phyloP scores from a whole-genome alignment of 2,113 vertebrate species.

The Theristicus caerulescens region DNA sequence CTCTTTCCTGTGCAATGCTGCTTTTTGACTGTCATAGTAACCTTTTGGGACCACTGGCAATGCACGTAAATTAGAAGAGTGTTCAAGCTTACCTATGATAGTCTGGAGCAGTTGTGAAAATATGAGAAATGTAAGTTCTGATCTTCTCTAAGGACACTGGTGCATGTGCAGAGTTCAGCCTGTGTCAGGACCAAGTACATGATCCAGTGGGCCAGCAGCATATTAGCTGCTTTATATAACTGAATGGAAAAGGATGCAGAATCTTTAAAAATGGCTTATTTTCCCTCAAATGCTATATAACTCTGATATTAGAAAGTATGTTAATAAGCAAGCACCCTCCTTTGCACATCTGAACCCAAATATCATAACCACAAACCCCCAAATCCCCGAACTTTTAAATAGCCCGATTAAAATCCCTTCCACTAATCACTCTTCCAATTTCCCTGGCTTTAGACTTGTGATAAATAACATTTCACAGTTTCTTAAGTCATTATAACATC shows the following conservation, averaged over 20 bases:
- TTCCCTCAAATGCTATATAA: not conserved
- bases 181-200: not conserved
- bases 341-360: not conserved
- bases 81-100: not conserved
- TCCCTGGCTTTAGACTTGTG: not conserved
- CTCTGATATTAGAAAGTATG: not conserved
- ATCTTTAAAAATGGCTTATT: not conserved
- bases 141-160: not conserved
- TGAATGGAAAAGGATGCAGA: not conserved
- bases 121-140: not conserved
- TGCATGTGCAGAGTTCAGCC: not conserved
- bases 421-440: not conserved
- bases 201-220: not conserved
- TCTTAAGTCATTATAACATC: not conserved
- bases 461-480: not conserved
- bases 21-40: not conserved
- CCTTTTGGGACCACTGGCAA: not conserved
- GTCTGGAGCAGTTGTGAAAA: not conserved
- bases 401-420: not conserved
- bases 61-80: not conserved
- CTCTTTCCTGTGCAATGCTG: not conserved
- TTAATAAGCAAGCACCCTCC: not conserved
- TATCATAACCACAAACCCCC: not conserved
- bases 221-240: not conserved
- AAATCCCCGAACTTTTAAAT: not conserved